phyloP scores from a whole-genome alignment of 2,113 vertebrate genomes.

The Sisor rabdophorus region DNA sequence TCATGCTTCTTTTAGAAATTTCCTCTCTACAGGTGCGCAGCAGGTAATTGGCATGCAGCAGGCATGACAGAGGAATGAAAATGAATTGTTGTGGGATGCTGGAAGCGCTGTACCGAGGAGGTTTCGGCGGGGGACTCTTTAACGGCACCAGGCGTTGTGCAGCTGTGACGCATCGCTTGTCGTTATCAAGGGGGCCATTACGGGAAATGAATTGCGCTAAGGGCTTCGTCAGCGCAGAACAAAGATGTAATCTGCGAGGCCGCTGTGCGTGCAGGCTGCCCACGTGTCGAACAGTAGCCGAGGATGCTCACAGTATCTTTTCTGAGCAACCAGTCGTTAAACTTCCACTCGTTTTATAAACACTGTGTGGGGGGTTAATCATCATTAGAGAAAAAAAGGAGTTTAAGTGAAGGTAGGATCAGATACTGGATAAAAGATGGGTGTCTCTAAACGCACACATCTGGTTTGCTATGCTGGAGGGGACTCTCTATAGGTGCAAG shows the following conservation, averaged over 20 bases:
- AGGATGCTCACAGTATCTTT: constrained; percentile 9
- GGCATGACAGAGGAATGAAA: constrained; percentile 59
- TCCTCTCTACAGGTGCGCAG: neutral
- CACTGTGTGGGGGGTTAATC: constrained; percentile 2
- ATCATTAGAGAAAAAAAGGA: neutral
- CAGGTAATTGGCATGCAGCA: constrained; percentile 47
- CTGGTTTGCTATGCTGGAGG: no score
- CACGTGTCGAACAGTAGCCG: constrained; percentile 38
- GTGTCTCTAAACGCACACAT: no score
- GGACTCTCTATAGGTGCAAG: no score
- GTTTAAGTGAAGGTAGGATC: neutral
- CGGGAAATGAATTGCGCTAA: constrained; percentile 42
- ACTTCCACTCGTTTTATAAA: constrained; percentile 8
- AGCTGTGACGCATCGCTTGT: constrained; percentile 44
- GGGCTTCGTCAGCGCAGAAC: constrained; percentile 49
- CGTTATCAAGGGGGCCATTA: constrained; percentile 49
- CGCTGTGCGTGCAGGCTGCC: constrained; percentile 15
- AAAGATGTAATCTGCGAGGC: constrained; percentile 29
- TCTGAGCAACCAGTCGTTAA: constrained; percentile 3
- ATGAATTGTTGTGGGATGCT: constrained; percentile 48
- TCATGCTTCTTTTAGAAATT: constrained; percentile 1
- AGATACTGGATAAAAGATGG: neutral
- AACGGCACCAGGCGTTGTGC: constrained; percentile 38
- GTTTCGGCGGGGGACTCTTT: constrained; percentile 30
- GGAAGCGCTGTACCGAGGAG: constrained; percentile 30